phyloP scores from a whole-genome alignment of 2,888 invertebrate species.

The Plagodis dolabraria region DNA sequence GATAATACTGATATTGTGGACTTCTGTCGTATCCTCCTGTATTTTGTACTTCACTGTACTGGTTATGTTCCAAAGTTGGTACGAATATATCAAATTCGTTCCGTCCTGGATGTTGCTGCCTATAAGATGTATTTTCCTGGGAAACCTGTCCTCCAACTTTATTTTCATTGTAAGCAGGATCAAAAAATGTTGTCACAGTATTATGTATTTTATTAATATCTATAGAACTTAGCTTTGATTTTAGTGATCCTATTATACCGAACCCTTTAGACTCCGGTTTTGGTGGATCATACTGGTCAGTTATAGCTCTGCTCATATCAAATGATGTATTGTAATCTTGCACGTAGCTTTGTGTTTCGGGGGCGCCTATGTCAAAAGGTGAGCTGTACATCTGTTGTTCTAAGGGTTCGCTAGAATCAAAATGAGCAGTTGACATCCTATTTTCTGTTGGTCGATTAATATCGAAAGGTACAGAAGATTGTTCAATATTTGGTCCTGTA shows the following conservation, averaged over 20 bases:
- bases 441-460: conserved; percentile 28
- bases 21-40: conserved; percentile 34
- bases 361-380: conserved; percentile 38
- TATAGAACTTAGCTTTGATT: conserved; percentile 73
- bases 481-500: conserved; percentile 19
- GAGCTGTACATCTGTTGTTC: conserved; percentile 25
- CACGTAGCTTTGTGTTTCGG: conserved; percentile 35
- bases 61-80: conserved; percentile 44
- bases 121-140: conserved; percentile 42
- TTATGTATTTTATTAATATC: conserved; percentile 79
- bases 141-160: conserved; percentile 43
- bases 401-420: conserved; percentile 43
- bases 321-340: conserved; percentile 61
- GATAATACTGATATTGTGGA: conserved; percentile 35
- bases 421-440: conserved; percentile 26
- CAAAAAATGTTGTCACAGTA: conserved; percentile 78
- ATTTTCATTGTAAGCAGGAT: conserved; percentile 69
- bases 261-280: conserved; percentile 64
- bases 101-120: conserved; percentile 38
- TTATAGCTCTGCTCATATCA: conserved; percentile 66
- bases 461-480: conserved; percentile 40
- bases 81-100: conserved; percentile 62
- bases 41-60: conserved; percentile 27
- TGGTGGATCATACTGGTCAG: conserved; percentile 54
- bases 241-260: conserved; percentile 77